Base-by-base conservation (phyloP, 2,113 vertebrate genomes). In the Saccopteryx bilineata region DNA sequence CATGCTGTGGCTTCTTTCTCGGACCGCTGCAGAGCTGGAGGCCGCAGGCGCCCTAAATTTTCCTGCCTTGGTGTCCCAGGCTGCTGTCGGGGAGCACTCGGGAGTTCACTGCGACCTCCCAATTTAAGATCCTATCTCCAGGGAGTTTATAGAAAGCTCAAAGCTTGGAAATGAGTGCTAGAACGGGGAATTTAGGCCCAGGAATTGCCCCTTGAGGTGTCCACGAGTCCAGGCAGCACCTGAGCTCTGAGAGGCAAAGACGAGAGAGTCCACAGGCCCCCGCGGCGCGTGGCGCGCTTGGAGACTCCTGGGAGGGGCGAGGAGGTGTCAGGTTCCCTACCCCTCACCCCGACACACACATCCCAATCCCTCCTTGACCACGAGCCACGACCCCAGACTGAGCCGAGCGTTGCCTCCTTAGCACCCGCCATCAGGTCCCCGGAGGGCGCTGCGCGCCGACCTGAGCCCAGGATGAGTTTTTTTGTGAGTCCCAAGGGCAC, bases 401-500 rank as follows among this genome's bases (percentile, higher is more conserved):
- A 9, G 10, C 60, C 2, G 3, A 0, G 17, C 23, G 26, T 61
- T 50, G 6, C 26, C 1, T 14, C 56, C 9, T 9, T 14, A 7
- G 58, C 3, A 65, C 66, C 58, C 7, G 65, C 54, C 19, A 5
- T 61, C 56, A 18, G 48, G 68, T 74, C 76, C 75, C 75, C 1
- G 0, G 58, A 6, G 63, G 75, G 3, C 89, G 2, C 23, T 9
- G 75, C 56, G 72, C 75, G 61, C 83, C 17, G n/a, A 58, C 85
- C 68, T 5, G 61, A 76, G 90, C 65, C 58, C 19, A 13, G 61
- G 69, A 80, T 98, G 98, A 98, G 97, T 97, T 96, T 98, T 97
- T 96, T 91, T 92, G 98, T 92, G 95, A 68, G 97, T 96, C 97
- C 91, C 94, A 21, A 96, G 98, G 98, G 98, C 98, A 99, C 98